Evolutionary conservation across 1,140 invertebrate genomes (phyloP).

Genomic region (Drosophila navojoa): DNA sequence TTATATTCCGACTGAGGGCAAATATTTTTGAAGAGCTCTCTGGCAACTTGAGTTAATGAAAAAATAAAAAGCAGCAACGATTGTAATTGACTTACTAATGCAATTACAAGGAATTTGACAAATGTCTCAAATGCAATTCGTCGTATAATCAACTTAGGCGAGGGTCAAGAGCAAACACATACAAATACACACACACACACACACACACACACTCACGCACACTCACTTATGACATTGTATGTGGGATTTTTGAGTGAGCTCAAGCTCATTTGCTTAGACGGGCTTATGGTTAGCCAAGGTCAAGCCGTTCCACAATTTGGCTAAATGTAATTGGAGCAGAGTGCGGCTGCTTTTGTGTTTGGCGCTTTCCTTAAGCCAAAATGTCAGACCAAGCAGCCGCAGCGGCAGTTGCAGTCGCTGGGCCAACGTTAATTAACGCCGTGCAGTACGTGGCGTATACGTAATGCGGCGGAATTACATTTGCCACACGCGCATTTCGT

Average conservation of each 20-base stretch:
- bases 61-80: neutral
- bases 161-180: constrained; percentile 23
- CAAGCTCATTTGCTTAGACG: neutral
- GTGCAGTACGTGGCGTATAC: constrained; percentile 67
- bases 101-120: neutral
- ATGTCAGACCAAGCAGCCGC: neutral
- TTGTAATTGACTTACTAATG: constrained; percentile 8
- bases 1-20: neutral
- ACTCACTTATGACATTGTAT: constrained; percentile 13
- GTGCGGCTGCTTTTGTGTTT: constrained; percentile 44
- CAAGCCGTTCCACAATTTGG: constrained; percentile 55
- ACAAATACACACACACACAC: neutral
- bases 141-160: constrained; percentile 34
- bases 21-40: neutral
- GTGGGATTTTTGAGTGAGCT: constrained; percentile 27
- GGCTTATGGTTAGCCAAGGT: constrained; percentile 66
- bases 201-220: neutral
- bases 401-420: constrained; percentile 23
- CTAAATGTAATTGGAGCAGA: constrained; percentile 72
- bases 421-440: constrained; percentile 68
- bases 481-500: constrained; percentile 73
- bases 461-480: constrained; percentile 67
- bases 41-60: neutral
- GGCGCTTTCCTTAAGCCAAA: constrained; percentile 56
- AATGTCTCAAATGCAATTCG: neutral